Evolutionary conservation across 2,113 vertebrate species (phyloP).

Genomic region (Chrysemys picta): DNA sequence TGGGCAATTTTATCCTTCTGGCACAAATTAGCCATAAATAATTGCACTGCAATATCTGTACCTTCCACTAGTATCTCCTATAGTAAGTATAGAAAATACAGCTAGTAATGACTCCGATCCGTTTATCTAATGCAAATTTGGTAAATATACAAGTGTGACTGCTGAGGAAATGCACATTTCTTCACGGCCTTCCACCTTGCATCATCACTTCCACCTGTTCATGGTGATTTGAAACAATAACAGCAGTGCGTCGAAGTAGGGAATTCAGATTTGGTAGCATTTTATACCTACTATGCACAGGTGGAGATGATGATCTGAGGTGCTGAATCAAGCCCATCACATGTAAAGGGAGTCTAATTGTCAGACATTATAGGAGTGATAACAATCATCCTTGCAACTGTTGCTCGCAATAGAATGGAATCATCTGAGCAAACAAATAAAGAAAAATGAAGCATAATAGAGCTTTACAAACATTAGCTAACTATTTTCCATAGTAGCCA

Average conservation of each 20-base stretch:
- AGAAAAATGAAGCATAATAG: accelerated
- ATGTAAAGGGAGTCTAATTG: conserved; percentile 2
- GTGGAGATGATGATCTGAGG: neutral
- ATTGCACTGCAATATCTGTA: accelerated
- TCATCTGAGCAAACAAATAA: neutral
- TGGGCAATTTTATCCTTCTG: neutral
- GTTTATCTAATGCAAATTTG: accelerated
- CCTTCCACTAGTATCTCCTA: neutral
- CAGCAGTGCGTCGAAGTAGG: accelerated
- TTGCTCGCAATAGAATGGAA: neutral
- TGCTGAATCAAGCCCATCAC: accelerated
- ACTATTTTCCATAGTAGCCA: accelerated
- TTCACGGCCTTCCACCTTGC: accelerated
- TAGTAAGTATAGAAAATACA: accelerated
- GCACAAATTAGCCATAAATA: accelerated
- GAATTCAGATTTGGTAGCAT: accelerated
- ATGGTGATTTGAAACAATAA: neutral
- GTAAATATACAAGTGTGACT: accelerated
- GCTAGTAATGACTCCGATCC: accelerated
- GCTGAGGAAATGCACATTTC: accelerated
- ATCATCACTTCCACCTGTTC: neutral
- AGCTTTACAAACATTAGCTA: neutral
- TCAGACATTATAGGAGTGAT: neutral
- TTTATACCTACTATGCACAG: accelerated
- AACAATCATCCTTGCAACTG: accelerated